Conservation (phyloP, 2,113 vertebrate species). For the Pedionomus torquatus region DNA sequence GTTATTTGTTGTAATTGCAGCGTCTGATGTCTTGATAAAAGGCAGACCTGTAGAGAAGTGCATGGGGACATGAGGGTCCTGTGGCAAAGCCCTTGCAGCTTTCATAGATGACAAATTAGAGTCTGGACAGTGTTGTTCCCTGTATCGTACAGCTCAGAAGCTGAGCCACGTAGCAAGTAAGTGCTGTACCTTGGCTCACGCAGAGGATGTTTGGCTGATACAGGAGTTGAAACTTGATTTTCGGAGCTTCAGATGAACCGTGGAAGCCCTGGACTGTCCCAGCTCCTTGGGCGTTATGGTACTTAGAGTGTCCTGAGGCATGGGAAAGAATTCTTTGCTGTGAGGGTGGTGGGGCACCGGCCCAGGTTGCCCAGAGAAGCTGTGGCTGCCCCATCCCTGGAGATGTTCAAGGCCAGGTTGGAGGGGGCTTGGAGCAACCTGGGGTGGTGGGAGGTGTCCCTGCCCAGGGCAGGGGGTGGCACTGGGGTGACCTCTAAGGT, state of each 20-base stretch:
- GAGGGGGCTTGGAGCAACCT: background rate
- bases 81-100: background rate
- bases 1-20: background rate
- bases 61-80: fast-evolving
- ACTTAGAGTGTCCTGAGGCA: background rate
- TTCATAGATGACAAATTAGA: background rate
- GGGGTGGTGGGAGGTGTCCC: background rate
- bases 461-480: background rate
- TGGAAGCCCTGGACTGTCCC: background rate
- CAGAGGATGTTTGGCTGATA: background rate
- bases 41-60: background rate
- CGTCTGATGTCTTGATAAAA: background rate
- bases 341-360: background rate
- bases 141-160: fast-evolving
- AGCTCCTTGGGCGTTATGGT: fast-evolving
- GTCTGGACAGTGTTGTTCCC: background rate
- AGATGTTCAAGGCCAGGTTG: background rate
- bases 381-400: background rate
- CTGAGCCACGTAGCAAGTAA: background rate
- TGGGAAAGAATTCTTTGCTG: background rate
- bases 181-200: background rate
- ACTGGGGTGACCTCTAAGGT: background rate
- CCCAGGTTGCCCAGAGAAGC: background rate
- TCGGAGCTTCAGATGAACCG: background rate
- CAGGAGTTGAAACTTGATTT: background rate